Evolutionary conservation across 2,888 invertebrate genomes (phyloP).

Genomic region (Thera britannica): DNA sequence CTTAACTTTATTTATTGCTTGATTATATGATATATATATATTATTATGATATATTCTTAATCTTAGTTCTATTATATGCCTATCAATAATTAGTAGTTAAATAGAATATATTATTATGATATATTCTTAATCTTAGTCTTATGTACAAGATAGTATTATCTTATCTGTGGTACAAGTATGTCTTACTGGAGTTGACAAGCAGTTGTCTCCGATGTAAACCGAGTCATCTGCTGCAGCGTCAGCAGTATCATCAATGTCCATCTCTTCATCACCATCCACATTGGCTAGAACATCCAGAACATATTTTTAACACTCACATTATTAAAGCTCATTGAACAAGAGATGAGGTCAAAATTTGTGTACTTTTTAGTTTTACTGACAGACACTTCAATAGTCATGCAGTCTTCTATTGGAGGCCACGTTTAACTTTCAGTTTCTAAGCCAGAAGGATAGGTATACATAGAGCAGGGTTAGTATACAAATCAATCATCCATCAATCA

Average conservation of each 20-base stretch:
- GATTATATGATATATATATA: too few species aligned
- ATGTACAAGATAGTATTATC: background rate
- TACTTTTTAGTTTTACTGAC: too few species aligned
- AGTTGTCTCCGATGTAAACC: conserved; percentile 80
- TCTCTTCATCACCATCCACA: conserved; percentile 73
- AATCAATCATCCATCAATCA: too few species aligned
- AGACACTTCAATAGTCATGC: too few species aligned
- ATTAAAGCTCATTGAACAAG: too few species aligned
- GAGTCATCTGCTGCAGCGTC: conserved; percentile 69
- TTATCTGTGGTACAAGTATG: background rate
- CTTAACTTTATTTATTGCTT: background rate
- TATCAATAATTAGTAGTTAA: background rate
- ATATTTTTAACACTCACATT: background rate
- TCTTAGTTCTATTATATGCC: too few species aligned
- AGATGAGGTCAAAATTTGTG: too few species aligned
- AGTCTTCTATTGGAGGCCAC: too few species aligned
- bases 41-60: too few species aligned
- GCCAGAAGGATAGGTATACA: too few species aligned
- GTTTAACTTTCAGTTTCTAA: too few species aligned
- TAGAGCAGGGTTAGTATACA: too few species aligned
- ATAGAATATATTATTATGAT: background rate
- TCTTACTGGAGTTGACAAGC: conserved; percentile 79
- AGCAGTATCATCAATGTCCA: conserved; percentile 78
- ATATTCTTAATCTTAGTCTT: background rate
- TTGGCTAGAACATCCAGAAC: conserved; percentile 31